Evolutionary conservation across 2,113 vertebrate species (phyloP).

Genomic region (Engystomops pustulosus): DNA sequence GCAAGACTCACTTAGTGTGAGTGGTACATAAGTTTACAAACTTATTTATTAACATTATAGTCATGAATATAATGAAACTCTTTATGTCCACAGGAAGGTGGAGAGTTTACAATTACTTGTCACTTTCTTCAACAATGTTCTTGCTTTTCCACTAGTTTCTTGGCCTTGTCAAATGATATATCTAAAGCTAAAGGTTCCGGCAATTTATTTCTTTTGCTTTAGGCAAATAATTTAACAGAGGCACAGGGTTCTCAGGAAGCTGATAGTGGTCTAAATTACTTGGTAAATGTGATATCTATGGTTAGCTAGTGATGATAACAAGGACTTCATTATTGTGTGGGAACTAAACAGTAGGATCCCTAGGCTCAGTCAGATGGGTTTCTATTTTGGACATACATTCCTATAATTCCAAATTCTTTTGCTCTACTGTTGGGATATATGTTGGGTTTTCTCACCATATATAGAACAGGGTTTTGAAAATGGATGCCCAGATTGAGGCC

Average conservation of each 20-base stretch:
- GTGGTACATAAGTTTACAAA: too few species aligned
- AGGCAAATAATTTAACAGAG: conserved; percentile 62
- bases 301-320: conserved; percentile 61
- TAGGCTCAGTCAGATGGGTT: conserved; percentile 13
- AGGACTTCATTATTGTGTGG: conserved; percentile 61
- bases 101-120: conserved; percentile 61
- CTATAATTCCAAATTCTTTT: conserved; percentile 8
- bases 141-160: conserved; percentile 58
- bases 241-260: conserved; percentile 64
- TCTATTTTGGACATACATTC: conserved; percentile 32
- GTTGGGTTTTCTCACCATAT: conserved; percentile 9
- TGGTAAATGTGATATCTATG: conserved; percentile 65
- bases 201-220: conserved; percentile 61
- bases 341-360: conserved; percentile 55
- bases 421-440: not conserved
- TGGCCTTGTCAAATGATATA: conserved; percentile 63
- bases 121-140: conserved; percentile 49
- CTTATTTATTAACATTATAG: too few species aligned
- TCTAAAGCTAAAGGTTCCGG: conserved; percentile 60
- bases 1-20: too few species aligned
- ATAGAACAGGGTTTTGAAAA: not conserved
- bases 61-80: too few species aligned
- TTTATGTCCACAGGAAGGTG: conserved; percentile 61
- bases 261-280: conserved; percentile 65
- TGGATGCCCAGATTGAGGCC: not conserved